Percentiles rank a stretch among this genome's conserved stretches.
These are phyloP conservation scores for Catharus minimus DNA, from an alignment of 2,113 vertebrate species.

Conservation along the genomic window DNA sequence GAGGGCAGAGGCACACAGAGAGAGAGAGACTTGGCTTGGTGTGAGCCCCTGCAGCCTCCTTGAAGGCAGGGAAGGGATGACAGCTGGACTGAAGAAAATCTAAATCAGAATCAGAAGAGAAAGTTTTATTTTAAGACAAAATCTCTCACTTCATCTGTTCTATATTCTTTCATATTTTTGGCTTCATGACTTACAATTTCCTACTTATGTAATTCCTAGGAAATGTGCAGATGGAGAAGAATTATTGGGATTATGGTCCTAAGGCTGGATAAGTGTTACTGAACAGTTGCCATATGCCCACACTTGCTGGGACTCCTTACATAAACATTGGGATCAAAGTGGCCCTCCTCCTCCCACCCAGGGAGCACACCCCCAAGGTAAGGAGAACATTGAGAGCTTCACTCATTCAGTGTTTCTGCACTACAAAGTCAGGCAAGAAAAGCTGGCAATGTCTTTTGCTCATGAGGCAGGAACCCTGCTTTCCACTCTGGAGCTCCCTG, in stretches of 20 bases:
- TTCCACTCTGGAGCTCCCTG: background rate
- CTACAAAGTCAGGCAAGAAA: background rate
- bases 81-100: background rate
- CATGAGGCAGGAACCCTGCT: background rate
- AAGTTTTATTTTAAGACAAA: constrained; percentile 48
- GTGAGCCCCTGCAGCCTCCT: background rate
- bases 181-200: background rate
- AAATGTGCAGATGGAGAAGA: background rate
- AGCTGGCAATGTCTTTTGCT: background rate
- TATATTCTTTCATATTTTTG: constrained; percentile 36
- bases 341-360: background rate
- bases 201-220: constrained; percentile 6
- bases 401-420: background rate
- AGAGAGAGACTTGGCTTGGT: background rate
- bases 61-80: background rate
- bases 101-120: constrained; percentile 3
- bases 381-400: background rate
- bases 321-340: background rate
- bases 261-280: background rate
- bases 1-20: background rate
- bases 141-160: constrained; percentile 51
- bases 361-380: background rate
- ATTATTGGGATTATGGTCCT: background rate
- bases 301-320: background rate
- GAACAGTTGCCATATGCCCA: background rate